phyloP scores from a whole-genome alignment of 53 echinoderm and acorn worm genomes.

The Paracentrotus lividus region DNA sequence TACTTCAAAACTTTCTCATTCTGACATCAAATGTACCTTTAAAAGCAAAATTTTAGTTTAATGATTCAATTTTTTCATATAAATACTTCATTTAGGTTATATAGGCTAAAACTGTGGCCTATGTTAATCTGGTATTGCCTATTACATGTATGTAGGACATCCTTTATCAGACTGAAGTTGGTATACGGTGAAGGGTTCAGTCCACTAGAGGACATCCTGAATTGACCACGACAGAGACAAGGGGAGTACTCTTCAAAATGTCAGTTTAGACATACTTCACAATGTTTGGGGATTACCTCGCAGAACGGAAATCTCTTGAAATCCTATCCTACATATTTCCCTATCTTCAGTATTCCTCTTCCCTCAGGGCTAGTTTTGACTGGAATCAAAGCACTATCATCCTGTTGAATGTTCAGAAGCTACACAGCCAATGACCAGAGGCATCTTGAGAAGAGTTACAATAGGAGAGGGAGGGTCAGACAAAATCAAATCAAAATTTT shows the following conservation, averaged over 20 bases:
- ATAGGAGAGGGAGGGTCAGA: neutral
- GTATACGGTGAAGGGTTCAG: too few relatives aligned
- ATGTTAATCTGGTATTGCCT: too few relatives aligned
- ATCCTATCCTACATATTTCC: slow-evolving; percentile 52
- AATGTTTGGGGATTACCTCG: slow-evolving; percentile 59
- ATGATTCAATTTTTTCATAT: too few relatives aligned
- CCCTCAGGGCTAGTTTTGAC: slow-evolving; percentile 29
- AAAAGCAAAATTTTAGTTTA: too few relatives aligned
- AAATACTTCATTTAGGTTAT: too few relatives aligned
- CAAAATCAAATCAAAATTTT: too few relatives aligned
- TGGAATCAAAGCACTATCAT: slow-evolving; percentile 24
- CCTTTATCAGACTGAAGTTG: too few relatives aligned
- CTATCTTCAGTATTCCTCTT: slow-evolving; percentile 35
- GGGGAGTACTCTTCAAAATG: slow-evolving; percentile 13
- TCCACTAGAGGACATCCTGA: too few relatives aligned
- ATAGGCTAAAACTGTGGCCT: neutral
- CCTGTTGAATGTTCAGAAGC: neutral
- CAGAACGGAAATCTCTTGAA: slow-evolving; percentile 42
- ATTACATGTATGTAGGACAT: too few relatives aligned
- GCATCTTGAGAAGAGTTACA: neutral
- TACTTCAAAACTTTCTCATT: neutral
- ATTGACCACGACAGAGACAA: neutral
- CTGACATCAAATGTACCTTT: neutral
- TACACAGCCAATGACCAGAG: neutral
- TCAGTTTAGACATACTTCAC: slow-evolving; percentile 29